Evolutionary conservation across 1,140 invertebrate genomes (phyloP), one percentile per base, ranked within the genome.

Genomic region (Tetranychus urticae): DNA sequence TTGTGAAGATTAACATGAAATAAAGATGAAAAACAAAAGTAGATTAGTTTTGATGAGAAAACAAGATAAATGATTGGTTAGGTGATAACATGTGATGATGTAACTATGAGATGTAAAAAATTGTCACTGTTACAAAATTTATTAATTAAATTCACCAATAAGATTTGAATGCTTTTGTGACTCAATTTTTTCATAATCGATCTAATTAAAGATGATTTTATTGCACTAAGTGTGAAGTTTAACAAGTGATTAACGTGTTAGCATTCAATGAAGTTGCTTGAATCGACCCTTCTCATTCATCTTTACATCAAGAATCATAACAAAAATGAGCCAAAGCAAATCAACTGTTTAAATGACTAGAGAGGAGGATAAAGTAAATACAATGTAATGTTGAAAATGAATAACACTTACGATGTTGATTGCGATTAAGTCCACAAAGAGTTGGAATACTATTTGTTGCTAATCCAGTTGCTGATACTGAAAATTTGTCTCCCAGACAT

Each of bases 341-440:
- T 10, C 12, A 33, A 23, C 23, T 0, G 23, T 23, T 23, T 23
- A 23, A 23, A 23, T 23, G 23, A 23, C 23, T 23, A 23, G 23
- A 23, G 23, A 23, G 23, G 23, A 23, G 23, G 35, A 2, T 33
- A 14, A 35, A 12, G 54, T 8, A 14, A 14, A 56, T 12, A 37
- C 10, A 13, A 45, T n/a, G 10, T 14, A 47, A 13, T 13, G 23
- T 23, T 23, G 23, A 23, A 23, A 23, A 23, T 39, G 3, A 23
- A 23, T 23, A 23, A 12, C 8, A 64, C 80, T 81, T 74, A 88
- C 85, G 85, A 68, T 86, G 85, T 70, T 86, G 82, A 6, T 82
- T 84, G 1, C 77, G 77, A 71, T 86, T 85, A 67, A 84, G 80
- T 6, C 85, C 85, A 70, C 85, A 88, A 58, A 88, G 77, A 23